A percentile compares a stretch with the other conserved stretches of the same genome.
Conservation (phyloP, 2,888 invertebrate species). For the Xestia c-nigrum region DNA sequence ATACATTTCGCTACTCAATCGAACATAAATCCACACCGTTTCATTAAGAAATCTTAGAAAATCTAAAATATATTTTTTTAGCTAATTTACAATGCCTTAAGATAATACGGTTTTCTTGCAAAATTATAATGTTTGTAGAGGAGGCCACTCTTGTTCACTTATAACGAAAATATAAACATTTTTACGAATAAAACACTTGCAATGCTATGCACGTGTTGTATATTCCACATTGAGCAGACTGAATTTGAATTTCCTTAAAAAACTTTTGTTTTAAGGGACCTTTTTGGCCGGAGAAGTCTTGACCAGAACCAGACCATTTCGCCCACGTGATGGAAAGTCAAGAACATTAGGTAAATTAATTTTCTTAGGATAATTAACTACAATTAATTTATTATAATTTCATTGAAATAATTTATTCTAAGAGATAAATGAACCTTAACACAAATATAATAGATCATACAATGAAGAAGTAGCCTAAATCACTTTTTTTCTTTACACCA, state of each 20-base stretch:
- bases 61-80: slow-evolving; percentile 60
- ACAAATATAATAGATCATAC: background rate
- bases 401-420: background rate
- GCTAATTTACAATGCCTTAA: slow-evolving; percentile 64
- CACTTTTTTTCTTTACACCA: too few species aligned
- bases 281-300: background rate
- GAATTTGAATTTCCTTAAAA: too few species aligned
- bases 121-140: slow-evolving; percentile 42
- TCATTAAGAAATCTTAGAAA: slow-evolving; percentile 71
- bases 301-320: background rate
- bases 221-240: too few species aligned
- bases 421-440: background rate
- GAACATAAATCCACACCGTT: slow-evolving; percentile 40
- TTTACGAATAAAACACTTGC: background rate
- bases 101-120: slow-evolving; percentile 36
- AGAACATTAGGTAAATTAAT: background rate
- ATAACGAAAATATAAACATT: background rate
- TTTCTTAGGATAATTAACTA: background rate
- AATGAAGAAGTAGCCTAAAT: background rate
- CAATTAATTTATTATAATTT: background rate
- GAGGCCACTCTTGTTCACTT: background rate
- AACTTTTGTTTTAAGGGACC: too few species aligned
- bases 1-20: slow-evolving; percentile 16
- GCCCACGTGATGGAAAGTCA: background rate
- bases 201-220: too few species aligned